Conservation (phyloP, 2,888 invertebrate species). For the Diadegma fenestrale region DNA sequence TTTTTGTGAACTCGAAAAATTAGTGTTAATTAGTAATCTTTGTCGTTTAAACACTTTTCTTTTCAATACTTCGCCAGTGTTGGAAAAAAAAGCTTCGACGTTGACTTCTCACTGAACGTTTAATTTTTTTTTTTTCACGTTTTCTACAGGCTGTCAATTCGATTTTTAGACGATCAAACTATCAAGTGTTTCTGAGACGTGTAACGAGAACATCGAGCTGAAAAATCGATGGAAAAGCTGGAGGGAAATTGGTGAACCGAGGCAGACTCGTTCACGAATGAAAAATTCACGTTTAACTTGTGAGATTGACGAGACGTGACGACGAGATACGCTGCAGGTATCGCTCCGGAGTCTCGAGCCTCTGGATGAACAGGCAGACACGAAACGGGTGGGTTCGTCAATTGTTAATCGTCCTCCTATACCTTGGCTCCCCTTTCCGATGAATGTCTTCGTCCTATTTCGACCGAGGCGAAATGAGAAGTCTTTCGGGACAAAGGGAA, state of each 20-base stretch:
- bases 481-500: not conserved
- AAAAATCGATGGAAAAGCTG: slow-evolving; percentile 11
- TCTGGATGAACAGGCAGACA: slow-evolving; percentile 67
- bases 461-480: not conserved
- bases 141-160: too few species aligned
- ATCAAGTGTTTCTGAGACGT: not conserved
- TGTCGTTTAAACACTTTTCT: too few species aligned
- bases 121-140: too few species aligned
- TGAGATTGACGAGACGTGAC: slow-evolving; percentile 64
- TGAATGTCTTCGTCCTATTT: not conserved
- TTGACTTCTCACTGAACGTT: too few species aligned
- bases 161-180: too few species aligned
- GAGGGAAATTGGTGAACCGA: slow-evolving; percentile 52
- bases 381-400: slow-evolving; percentile 68
- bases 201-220: not conserved
- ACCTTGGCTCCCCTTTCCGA: not conserved
- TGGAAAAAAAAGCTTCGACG: too few species aligned
- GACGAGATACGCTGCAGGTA: slow-evolving; percentile 45
- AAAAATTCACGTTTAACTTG: slow-evolving; percentile 42
- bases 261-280: not conserved
- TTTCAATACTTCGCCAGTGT: too few species aligned
- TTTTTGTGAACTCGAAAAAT: too few species aligned
- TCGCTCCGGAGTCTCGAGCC: slow-evolving; percentile 39
- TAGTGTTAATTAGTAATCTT: too few species aligned
- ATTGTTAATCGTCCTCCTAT: slow-evolving; percentile 60